Base-by-base conservation (phyloP, 92 coral and sea anemone species). In the Siderastrea siderea region DNA sequence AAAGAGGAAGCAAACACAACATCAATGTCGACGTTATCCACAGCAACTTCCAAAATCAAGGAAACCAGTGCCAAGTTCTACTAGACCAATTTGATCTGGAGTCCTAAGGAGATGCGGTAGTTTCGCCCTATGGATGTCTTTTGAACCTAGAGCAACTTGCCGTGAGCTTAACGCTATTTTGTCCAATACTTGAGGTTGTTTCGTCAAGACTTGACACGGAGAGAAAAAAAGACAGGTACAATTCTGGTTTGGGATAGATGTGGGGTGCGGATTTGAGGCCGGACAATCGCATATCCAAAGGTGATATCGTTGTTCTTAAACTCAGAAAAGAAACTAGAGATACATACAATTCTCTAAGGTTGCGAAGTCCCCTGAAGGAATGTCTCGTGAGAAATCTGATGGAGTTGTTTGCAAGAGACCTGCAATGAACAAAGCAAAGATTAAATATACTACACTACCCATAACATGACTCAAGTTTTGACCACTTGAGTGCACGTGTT, bases 331-430 rank as follows among this genome's bases (percentile, higher is more conserved):
- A 49, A 44, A n/a, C 44, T 15, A 3, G 10, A 1, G 51, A 26
- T 88, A 88, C 98, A 77, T 93, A 95, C 98, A 95, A 82, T 91
- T 93, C 95, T 92, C 80, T 81, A 2, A 96, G 86, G 66, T 78
- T 96, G 43, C 87, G 93, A 73, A 96, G 94, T 57, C 98, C 98
- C 5, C 84, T 84, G 79, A 96, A 92, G 65, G 96, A 96, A 16
- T 92, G 89, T 53, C 91, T 76, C 69, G 96, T 58, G 5, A 96
- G 93, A 15, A 43, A 72, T 38, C 80, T 78, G 84, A 96, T 96
- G 7, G 97, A 94, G 68, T 96, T 96, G 71, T 96, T 94, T 68
- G 97, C 98, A 52, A 96, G 94, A 47, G 98, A 96, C 59, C 98
- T 96, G 82, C 3, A 80, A 74, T 3, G 80, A 5, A 74, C 8